These are phyloP conservation scores for Chaetura pelagica DNA, from an alignment of 2,113 vertebrate species.

Conservation along the genomic window DNA sequence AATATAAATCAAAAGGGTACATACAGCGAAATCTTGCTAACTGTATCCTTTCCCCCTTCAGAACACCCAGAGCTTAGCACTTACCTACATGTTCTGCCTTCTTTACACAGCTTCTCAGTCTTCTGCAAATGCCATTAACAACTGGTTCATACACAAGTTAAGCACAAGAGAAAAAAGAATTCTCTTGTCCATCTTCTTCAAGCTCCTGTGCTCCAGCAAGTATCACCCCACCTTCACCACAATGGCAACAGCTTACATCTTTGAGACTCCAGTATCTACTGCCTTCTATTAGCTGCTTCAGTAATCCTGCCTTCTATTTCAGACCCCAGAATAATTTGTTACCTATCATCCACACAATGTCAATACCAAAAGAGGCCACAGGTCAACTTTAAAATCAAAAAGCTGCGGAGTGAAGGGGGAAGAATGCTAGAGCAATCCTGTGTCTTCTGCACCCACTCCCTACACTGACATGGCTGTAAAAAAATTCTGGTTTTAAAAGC, in stretches of 20 bases:
- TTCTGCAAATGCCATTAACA: background rate
- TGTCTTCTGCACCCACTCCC: background rate
- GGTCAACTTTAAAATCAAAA: background rate
- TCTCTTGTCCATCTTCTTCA: background rate
- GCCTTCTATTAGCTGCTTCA: background rate
- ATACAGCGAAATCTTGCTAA: background rate
- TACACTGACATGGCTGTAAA: background rate
- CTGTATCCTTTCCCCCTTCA: background rate
- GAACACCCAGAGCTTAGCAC: background rate
- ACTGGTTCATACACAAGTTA: background rate
- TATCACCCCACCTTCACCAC: background rate
- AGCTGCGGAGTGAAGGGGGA: background rate
- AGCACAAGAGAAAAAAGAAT: background rate
- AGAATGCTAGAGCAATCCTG: background rate
- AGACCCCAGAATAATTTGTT: background rate
- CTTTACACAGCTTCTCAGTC: background rate
- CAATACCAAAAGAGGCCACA: background rate
- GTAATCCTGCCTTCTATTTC: slow-evolving; percentile 38
- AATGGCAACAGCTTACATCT: background rate
- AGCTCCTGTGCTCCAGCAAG: background rate
- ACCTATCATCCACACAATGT: background rate
- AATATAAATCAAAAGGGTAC: background rate
- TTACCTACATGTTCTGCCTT: background rate
- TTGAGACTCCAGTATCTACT: background rate
- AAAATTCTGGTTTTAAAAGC: background rate